Evolutionary conservation across 2,113 vertebrate species (phyloP), one percentile per base, ranked within the genome.

Genomic region (Tragulus kanchil): DNA sequence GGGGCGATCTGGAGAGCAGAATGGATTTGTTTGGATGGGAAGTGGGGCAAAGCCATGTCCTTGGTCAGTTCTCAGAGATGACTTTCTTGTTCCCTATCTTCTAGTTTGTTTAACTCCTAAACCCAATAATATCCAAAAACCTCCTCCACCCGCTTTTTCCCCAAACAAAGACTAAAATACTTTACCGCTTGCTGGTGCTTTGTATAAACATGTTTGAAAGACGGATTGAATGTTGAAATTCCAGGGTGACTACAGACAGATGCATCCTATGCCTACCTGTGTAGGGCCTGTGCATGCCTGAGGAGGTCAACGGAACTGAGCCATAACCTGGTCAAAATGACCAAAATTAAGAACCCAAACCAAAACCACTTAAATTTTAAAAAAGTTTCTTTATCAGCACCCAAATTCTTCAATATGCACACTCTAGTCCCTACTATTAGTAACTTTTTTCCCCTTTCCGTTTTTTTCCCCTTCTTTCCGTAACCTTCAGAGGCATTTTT

Each of bases 211-310:
- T 13, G 9, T 36, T 21, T 48, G 1, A 31, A 61, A 79, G 75
- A n/a, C 4, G 9, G 6, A 31, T 52, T 4, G 13, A 6, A 48
- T 52, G 21, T 83, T 85, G 59, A 28, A 28, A 50, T 17, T 65
- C 26, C 79, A 50, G n/a, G 17, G 3, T 17, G 42, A 28, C 36
- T 26, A 28, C 78, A 25, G 16, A 12, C 4, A 42, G 48, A 54
- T n/a, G 23, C 8, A 16, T 62, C 15, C 64, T 56, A 0, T 1
- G 1, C 28, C 61, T 19, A 26, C 6, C 36, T 65, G n/a, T 15
- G 0, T 26, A 6, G 1, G 45, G 7, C 23, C 31, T 0, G 0
- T 28, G 19, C 73, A 3, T 65, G 23, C 21, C 1, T 19, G 26
- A 10, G 14, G 19, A 86, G 9, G 36, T 13, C 23, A 52, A 36